phyloP scores from a whole-genome alignment of 2,888 invertebrate species.

The Epirrita christyi region DNA sequence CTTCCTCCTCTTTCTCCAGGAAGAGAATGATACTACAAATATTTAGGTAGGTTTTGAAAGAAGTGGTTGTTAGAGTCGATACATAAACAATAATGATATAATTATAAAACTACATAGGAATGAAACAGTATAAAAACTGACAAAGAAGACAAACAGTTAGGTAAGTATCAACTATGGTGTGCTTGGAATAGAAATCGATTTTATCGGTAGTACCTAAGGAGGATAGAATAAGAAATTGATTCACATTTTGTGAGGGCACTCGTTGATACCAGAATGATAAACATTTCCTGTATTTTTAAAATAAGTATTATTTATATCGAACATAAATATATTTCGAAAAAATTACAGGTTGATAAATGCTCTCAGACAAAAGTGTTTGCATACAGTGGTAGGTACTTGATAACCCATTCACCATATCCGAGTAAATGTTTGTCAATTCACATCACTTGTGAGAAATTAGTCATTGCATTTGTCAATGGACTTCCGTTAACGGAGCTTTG shows the following conservation, averaged over 20 bases:
- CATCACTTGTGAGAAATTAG: slow-evolving; percentile 1
- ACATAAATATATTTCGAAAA: too few species aligned
- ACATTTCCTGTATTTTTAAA: background rate
- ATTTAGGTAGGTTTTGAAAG: too few species aligned
- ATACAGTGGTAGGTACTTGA: background rate
- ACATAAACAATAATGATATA: too few species aligned
- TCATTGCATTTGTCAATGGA: slow-evolving; percentile 2
- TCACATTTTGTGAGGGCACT: slow-evolving; percentile 8
- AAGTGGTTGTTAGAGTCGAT: too few species aligned
- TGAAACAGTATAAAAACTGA: slow-evolving; percentile 9
- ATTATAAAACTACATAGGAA: background rate
- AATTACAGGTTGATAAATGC: too few species aligned
- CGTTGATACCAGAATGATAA: background rate
- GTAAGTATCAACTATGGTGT: slow-evolving; percentile 1
- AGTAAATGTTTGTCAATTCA: slow-evolving; percentile 2
- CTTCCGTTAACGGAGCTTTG: slow-evolving; percentile 11
- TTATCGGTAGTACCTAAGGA: slow-evolving; percentile 2
- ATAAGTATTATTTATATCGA: background rate
- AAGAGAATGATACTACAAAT: too few species aligned
- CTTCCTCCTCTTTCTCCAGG: too few species aligned
- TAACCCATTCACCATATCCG: background rate
- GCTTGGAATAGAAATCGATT: slow-evolving; percentile 21
- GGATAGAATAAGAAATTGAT: slow-evolving; percentile 14
- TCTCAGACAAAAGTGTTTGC: background rate
- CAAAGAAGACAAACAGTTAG: slow-evolving; percentile 20